Evolutionary conservation across 1,140 invertebrate genomes (phyloP).

Genomic region (Drosophila murphyi): DNA sequence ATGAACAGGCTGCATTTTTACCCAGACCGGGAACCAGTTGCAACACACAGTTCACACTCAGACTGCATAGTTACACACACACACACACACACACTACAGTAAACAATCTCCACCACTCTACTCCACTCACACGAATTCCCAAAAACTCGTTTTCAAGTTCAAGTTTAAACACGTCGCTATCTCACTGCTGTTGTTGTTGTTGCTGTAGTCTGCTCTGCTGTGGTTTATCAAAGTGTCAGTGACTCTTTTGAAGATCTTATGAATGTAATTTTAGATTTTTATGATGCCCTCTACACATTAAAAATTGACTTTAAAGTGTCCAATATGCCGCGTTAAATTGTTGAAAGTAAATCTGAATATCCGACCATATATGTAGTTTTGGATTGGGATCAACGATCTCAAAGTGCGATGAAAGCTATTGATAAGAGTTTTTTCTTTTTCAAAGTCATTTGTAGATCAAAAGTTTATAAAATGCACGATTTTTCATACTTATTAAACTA

Average conservation of each 20-base stretch:
- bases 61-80: background rate
- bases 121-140: slow-evolving; percentile 27
- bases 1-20: slow-evolving; percentile 34
- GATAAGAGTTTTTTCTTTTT: background rate
- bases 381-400: too few species aligned
- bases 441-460: too few species aligned
- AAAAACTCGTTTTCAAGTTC: slow-evolving; percentile 83
- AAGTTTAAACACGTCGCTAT: slow-evolving; percentile 62
- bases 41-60: slow-evolving; percentile 32
- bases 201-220: slow-evolving; percentile 15
- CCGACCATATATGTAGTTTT: too few species aligned
- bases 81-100: background rate
- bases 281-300: slow-evolving; percentile 16
- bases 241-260: slow-evolving; percentile 68
- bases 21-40: slow-evolving; percentile 56
- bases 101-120: slow-evolving; percentile 21
- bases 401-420: background rate
- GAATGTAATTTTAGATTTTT: slow-evolving; percentile 33
- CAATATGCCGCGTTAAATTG: background rate
- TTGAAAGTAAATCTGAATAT: background rate
- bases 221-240: slow-evolving; percentile 70
- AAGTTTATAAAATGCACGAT: too few species aligned
- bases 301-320: slow-evolving; percentile 32
- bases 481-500: too few species aligned
- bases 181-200: slow-evolving; percentile 17